Evolutionary conservation across 2,888 invertebrate species (phyloP).

Genomic region (Metalampra italica): DNA sequence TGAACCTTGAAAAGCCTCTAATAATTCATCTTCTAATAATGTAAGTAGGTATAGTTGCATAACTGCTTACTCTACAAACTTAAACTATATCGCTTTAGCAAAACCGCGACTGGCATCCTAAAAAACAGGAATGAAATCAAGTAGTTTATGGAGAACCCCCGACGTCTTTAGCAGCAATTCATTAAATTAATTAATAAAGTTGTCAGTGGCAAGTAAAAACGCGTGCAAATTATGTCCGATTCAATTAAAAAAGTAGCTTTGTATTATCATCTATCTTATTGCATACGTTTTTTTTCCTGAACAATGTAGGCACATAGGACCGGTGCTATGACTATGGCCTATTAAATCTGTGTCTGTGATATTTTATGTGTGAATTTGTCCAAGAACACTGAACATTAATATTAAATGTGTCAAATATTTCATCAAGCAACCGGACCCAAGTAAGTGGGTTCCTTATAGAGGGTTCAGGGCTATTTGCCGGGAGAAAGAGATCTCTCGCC

Average conservation of each 20-base stretch:
- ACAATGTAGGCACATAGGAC: not conserved
- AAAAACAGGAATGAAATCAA: constrained; percentile 8
- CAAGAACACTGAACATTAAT: too few relatives aligned
- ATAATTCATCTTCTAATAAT: too few relatives aligned
- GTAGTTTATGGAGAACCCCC: constrained; percentile 2
- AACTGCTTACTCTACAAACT: too few relatives aligned
- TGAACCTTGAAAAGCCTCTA: too few relatives aligned
- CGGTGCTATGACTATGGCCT: too few relatives aligned
- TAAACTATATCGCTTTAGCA: too few relatives aligned
- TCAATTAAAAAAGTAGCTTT: constrained; percentile 18
- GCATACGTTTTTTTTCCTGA: too few relatives aligned
- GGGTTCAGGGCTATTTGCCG: constrained; percentile 44
- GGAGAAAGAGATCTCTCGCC: constrained; percentile 26
- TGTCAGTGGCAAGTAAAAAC: constrained; percentile 28
- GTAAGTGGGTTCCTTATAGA: constrained; percentile 30
- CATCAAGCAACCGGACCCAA: constrained; percentile 32
- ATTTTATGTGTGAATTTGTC: too few relatives aligned
- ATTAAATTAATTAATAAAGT: constrained; percentile 57
- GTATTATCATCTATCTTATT: not conserved
- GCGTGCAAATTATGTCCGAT: constrained; percentile 24
- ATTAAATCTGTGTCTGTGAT: too few relatives aligned
- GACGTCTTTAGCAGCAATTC: constrained; percentile 29
- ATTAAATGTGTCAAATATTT: constrained; percentile 30
- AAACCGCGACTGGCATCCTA: too few relatives aligned
- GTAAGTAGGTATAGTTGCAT: too few relatives aligned